Evolutionary conservation across 37 sponge, comb jelly and placozoan species (phyloP), one percentile per base, ranked within the genome.

Genomic region (Haliclona indistincta): DNA sequence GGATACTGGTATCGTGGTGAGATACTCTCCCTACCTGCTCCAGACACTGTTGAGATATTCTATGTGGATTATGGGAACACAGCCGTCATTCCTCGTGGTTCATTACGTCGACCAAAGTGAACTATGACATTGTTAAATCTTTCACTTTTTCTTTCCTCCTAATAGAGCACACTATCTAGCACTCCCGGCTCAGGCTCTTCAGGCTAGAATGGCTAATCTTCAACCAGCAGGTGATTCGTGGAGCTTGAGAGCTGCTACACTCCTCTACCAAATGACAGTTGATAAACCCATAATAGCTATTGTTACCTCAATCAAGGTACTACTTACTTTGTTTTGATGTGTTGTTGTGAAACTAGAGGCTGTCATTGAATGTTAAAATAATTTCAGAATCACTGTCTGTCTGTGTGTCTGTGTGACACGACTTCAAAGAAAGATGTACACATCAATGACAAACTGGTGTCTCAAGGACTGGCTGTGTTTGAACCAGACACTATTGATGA

Each of bases 51-150:
- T 19, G 60, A 76, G 62, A 76, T 90, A n/a, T 19, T 51, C 39
- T 90, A 90, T 30, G 85, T 90, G 56, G 91, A 90, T 63, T 90
- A 90, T 64, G 91, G 91, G 38, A 90, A 90, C 68, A 69, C 25
- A 17, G 70, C 55, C 4, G 17, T 55, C 25, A 43, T 70, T 2
- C 69, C 71, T 15, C 20, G 32, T 1, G 63, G 43, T 70, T 53
- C 70, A 28, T 54, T 73, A 8, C 22, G 58, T 4, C 38, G 23
- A 34, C 60, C 52, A 15, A 45, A 30, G 47, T 41, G 25, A 45
- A 23, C 5, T 25, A 19, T 32, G 41, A 66, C 29, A 32, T 30
- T 38, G 56, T 43, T 38, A 66, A 38, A 43, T 79, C 4, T 76
- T 62, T 42, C 30, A 54, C 4, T 33, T 43, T 10, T 55, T 81